phyloP scores from a whole-genome alignment of 2,797 vertebrate genomes.

The Malurus splendens region DNA sequence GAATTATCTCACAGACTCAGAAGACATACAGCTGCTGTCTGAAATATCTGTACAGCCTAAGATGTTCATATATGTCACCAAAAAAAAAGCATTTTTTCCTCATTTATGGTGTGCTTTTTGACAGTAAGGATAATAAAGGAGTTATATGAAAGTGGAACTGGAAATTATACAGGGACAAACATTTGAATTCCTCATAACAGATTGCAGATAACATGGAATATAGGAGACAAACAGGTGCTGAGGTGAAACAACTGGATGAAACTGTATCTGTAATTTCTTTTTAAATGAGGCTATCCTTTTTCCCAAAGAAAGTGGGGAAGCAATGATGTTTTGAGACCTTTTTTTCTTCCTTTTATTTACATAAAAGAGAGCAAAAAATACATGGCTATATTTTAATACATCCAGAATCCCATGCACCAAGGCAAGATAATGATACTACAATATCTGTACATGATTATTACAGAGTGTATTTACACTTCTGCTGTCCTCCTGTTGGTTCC shows the following conservation, averaged over 20 bases:
- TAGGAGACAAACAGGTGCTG: neutral
- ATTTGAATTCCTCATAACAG: neutral
- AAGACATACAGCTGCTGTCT: neutral
- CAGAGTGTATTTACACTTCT: neutral
- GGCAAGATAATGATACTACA: neutral
- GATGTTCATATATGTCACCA: neutral
- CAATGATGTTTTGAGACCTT: neutral
- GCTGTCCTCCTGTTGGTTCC: neutral
- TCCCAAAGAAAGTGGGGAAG: neutral
- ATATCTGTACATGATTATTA: neutral
- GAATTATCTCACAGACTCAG: neutral
- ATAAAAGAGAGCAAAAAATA: neutral
- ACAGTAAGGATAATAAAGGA: neutral
- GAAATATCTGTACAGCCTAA: neutral
- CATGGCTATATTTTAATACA: neutral
- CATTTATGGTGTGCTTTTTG: neutral
- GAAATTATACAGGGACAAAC: neutral
- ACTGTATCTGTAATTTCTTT: neutral
- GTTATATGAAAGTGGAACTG: neutral
- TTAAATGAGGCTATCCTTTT: neutral
- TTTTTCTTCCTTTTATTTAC: neutral
- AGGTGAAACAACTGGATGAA: neutral
- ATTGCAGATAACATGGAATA: neutral
- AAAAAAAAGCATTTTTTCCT: rapidly evolving
- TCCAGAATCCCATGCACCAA: neutral